These are phyloP conservation scores for Lottia scabra DNA, from an alignment of 2,888 invertebrate genomes.

Conservation along the genomic window DNA sequence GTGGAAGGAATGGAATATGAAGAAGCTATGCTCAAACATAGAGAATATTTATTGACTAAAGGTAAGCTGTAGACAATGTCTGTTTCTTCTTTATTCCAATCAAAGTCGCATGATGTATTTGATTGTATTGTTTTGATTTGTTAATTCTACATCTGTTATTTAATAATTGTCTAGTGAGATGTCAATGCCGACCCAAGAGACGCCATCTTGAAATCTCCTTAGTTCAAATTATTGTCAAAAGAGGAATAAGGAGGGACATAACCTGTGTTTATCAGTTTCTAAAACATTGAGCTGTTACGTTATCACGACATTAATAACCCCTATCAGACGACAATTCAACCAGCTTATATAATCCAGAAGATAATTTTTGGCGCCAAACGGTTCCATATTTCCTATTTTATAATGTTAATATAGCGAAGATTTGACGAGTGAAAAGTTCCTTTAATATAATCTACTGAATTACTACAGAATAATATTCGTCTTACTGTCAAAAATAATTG, in stretches of 20 bases:
- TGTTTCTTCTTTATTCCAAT: no score
- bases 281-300: background rate
- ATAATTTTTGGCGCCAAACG: background rate
- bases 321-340: slow-evolving; percentile 2
- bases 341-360: slow-evolving; percentile 3
- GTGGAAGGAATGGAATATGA: slow-evolving; percentile 78
- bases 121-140: no score
- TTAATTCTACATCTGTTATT: no score
- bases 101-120: no score
- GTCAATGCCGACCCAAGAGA: background rate
- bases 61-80: slow-evolving; percentile 28
- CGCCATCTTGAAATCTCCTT: slow-evolving; percentile 1
- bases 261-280: background rate
- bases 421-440: background rate
- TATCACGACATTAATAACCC: background rate
- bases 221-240: slow-evolving; percentile 3
- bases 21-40: slow-evolving; percentile 69
- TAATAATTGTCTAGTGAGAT: no score
- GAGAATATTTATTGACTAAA: slow-evolving; percentile 49
- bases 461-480: no score
- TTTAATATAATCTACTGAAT: no score
- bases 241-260: background rate
- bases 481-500: no score
- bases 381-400: background rate
- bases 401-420: background rate